Base-by-base conservation (phyloP, 2,888 invertebrate genomes). In the Oligia fasciuncula region DNA sequence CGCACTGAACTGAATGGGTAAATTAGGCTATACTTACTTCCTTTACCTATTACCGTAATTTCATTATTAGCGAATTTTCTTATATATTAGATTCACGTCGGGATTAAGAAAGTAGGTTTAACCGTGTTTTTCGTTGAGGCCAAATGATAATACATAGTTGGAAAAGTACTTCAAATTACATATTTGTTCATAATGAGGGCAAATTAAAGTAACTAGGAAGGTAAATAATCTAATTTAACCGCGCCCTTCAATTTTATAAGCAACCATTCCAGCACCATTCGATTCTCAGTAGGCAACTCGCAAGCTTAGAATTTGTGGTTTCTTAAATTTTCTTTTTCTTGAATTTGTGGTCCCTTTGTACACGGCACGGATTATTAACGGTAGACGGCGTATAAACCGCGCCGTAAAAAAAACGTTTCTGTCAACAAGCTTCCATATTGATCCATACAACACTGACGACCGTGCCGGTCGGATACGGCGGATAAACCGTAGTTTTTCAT, bases 121-220 rank as follows among this genome's bases (percentile, higher is more conserved):
- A 46, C 17, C 19, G 40, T 54, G 19, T 54, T 74, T 51, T 54
- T 3, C 8, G 19, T n/a, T 17, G n/a, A 67, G 51, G 2, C 1
- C 13, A 73, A 74, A 74, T 54, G 13, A 68, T 19, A 54, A 54
- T 29, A 29, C 29, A 29, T 40, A 74, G 1, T 8, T 51, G 51
- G 67, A 51, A 73, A 67, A 51, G 13, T 35, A 73, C 9, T 23
- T 40, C 6, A 19, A 13, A 43, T 29, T 8, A 46, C 6, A 3
- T 8, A 29, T 73, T 54, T 63, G 2, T 23, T 57, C 9, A 23
- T 43, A 63, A 54, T 8, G 23, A 73, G 65, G 35, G 23, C 51
- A 54, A 77, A 66, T 35, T n/a, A 19, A 74, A 60, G 4, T 74
- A 46, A 19, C 46, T 29, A 43, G 29, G 63, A 63, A 63, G 63